Evolutionary conservation across 2,888 invertebrate genomes (phyloP), one percentile per base, ranked within the genome.

Genomic region (Oconnorella tubifera): DNA sequence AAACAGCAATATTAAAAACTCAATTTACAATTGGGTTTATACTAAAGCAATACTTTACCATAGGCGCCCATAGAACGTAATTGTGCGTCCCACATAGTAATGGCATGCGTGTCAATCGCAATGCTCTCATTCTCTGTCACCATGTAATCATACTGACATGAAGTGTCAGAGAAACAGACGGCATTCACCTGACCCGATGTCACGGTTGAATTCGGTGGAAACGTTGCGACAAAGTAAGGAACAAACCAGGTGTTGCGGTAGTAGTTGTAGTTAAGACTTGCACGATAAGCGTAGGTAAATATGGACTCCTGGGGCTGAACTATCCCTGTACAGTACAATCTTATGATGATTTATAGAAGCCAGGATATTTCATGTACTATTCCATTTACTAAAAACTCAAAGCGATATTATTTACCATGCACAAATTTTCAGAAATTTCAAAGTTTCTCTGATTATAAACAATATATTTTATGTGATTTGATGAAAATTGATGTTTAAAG

Each of bases 91-190:
- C 53, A 51, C 53, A 51, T 51, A 27, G 53, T 51, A 6, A 51
- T 25, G 14, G 53, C 53, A 27, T 51, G 53, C 6, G 53, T 51
- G 53, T 51, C 25, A 10, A 23, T 27, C 14, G 53, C 53, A 6
- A 51, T 27, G 53, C 14, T 51, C 10, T 6, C 14, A 27, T 51
- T 51, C 14, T 23, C 50, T 1, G 59, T 28, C 27, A 48, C 28
- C 23, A 49, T 1, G 59, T 59, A 59, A 10, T 59, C 59, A 29
- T 59, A 59, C 10, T 29, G 48, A 27, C 59, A 59, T 19, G 59
- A 1, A n/a, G 27, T 48, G 50, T 59, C 59, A 0, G 28, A 1
- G 53, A 19, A 19, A 25, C 53, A 51, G 53, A 51, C 53, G 14
- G 10, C 25, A 4, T 4, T 51, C 25, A 51, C 25, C 53, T 6